Evolutionary conservation across 2,113 vertebrate species (phyloP), one percentile per base, ranked within the genome.

Genomic region (Cephalopholis sonnerati): DNA sequence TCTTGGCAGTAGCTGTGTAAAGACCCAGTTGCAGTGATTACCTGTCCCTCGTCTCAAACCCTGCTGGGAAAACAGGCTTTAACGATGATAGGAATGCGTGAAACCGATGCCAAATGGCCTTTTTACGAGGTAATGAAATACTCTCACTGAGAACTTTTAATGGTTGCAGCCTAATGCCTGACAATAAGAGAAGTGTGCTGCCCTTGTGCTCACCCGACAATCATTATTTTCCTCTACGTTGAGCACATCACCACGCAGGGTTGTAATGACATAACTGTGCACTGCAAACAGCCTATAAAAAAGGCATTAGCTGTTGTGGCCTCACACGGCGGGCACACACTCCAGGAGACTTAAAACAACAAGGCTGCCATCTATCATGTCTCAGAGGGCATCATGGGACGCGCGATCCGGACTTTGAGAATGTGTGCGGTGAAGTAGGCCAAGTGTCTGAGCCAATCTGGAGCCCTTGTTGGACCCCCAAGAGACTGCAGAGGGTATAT

Each of bases 41-140:
- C 82, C 79, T 41, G 64, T 63, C 81, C 71, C 64, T 74, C n/a
- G 7, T 91, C 86, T 91, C 73, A 75, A 85, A 57, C 54, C 81
- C 91, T 87, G 90, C 90, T 84, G 89, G 91, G 83, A 91, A 91
- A 90, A 82, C 72, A 50, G 53, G 72, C 88, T 70, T 83, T 86
- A 84, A 75, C 63, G 39, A 59, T 84, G 76, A 87, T 64, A 80
- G 65, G 75, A 81, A 84, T 72, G 66, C 77, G 54, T 81, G 68
- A 84, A 91, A 70, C 46, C 24, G 1, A 76, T 78, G 84, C 86
- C 79, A 89, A 92, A 91, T 86, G 79, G 73, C 41, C 66, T 81
- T 92, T 94, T 93, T 93, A 93, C 77, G 80, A 91, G 85, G 32
- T 86, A 73, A 90, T 85, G 86, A 92, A 91, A 83, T 85, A 68